Conservation (phyloP, 2,113 vertebrate genomes). For the Zeus faber region DNA sequence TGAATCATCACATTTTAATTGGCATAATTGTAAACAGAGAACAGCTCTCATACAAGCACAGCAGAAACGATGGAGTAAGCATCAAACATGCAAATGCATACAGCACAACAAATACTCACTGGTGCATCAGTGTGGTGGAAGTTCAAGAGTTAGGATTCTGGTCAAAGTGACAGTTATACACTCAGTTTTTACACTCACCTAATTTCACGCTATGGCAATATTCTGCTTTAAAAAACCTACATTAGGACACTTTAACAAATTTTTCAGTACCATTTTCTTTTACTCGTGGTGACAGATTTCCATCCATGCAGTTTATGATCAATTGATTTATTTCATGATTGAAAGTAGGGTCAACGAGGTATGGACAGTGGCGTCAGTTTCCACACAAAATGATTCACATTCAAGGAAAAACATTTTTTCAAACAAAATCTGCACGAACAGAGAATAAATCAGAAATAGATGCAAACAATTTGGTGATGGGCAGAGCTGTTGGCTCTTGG, state of each 20-base stretch:
- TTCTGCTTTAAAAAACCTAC: conserved; percentile 6
- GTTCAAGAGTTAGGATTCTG: conserved; percentile 13
- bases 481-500: conserved; percentile 11
- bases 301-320: conserved; percentile 50
- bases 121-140: conserved; percentile 10
- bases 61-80: too few species aligned
- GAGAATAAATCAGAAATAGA: conserved; percentile 28
- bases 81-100: too few species aligned
- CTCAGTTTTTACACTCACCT: conserved; percentile 7
- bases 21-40: not conserved
- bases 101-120: conserved; percentile 44
- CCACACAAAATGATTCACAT: conserved; percentile 56
- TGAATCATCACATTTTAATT: too few species aligned
- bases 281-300: conserved; percentile 43
- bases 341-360: conserved; percentile 64
- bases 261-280: not conserved
- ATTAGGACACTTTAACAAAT: conserved; percentile 15
- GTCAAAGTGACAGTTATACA: conserved; percentile 22
- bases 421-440: conserved; percentile 24
- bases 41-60: not conserved
- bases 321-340: conserved; percentile 74
- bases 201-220: conserved; percentile 1
- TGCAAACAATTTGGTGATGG: conserved; percentile 32
- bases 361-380: conserved; percentile 46
- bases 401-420: conserved; percentile 51